Conservation (phyloP, 2,888 invertebrate species). For the Lasius platythorax region DNA sequence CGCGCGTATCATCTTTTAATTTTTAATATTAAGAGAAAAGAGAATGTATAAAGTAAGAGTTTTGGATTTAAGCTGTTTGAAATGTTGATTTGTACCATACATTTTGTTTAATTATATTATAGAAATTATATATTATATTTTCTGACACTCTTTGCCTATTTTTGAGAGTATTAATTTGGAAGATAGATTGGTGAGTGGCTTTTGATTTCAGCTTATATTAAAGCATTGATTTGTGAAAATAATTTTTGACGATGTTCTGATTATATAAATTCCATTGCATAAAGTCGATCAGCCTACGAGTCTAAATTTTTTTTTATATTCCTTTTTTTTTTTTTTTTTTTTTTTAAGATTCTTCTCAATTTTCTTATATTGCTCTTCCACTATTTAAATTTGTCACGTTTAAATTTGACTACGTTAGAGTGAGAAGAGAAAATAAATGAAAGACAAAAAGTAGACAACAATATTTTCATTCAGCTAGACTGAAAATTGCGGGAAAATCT, state of each 20-base stretch:
- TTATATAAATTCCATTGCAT: not conserved
- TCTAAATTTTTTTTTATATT: not conserved
- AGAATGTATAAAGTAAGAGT: not conserved
- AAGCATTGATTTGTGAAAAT: no score
- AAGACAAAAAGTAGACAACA: not conserved
- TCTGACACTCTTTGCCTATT: not conserved
- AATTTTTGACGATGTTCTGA: not conserved
- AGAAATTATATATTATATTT: not conserved
- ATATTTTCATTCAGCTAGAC: not conserved
- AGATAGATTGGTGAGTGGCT: not conserved
- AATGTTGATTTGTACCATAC: no score
- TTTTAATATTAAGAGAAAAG: not conserved
- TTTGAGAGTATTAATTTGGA: not conserved
- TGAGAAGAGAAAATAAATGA: not conserved
- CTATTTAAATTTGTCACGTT: no score
- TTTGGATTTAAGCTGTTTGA: no score
- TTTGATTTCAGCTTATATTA: not conserved
- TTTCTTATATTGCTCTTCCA: no score
- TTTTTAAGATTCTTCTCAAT: not conserved
- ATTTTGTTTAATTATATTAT: no score
- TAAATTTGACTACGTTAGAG: not conserved
- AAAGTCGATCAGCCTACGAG: not conserved
- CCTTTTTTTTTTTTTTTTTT: no score
- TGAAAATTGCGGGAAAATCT: not conserved
- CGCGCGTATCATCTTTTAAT: not conserved